Evolutionary conservation across 1,140 invertebrate genomes (phyloP), one percentile per base, ranked within the genome.

Genomic region (Lepidurus arcticus): DNA sequence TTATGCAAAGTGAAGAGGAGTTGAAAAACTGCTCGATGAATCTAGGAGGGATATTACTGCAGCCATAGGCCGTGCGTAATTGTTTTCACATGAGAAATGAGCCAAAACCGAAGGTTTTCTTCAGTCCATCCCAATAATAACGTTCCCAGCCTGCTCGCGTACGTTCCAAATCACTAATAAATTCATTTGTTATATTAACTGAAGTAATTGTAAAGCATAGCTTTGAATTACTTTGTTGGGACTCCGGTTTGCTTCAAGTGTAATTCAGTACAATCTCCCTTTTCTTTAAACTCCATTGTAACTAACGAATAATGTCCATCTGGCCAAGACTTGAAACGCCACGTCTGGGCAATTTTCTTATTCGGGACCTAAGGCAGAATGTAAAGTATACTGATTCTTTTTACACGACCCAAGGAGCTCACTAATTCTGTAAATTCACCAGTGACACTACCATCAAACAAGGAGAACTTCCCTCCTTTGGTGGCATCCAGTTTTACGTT

Each of bases 321-420:
- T 7, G 97, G 96, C 96, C 98, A 99, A 73, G 91, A 90, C 87
- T 96, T 98, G 81, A 95, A 91, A 82, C 97, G 87, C 98, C 98
- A 99, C 80, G 90, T 90, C 86, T 97, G 93, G n/a, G 92, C 89
- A 78, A 99, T 95, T 85, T 92, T 94, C 82, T 92, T 91, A 75
- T 90, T 89, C 7, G 93, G 92, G 4, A 92, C 84, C 88, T 88
- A 82, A 42, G 82, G 81, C 78, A 76, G 80, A 77, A 75, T 77
- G 73, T 79, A 79, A 79, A 10, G 79, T 5, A 78, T 79, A 43
- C n/a, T 24, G 65, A 44, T 53, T 43, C 75, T 65, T 16, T 0
- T 78, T 34, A 21, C 13, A 44, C 47, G 11, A 9, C 21, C n/a
- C 7, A 45, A 24, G 7, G 74, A 26, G 85, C 86, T 85, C 83